phyloP scores from a whole-genome alignment of 2,113 vertebrate genomes.

The Corythaeola cristata region DNA sequence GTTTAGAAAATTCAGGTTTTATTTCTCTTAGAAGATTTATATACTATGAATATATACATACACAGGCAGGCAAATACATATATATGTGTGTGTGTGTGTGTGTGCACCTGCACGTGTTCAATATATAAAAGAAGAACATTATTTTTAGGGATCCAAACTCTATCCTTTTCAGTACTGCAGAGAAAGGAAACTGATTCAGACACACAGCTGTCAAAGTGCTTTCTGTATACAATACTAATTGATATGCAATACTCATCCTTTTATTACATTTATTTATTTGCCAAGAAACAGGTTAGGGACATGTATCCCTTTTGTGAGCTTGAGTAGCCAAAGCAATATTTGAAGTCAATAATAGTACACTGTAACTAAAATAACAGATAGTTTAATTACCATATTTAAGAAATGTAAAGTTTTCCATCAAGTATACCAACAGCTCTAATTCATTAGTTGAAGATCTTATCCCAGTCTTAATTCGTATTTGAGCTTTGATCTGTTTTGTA shows the following conservation, averaged over 20 bases:
- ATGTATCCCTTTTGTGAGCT: neutral
- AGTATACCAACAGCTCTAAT: neutral
- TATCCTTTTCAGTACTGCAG: neutral
- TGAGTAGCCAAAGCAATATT: neutral
- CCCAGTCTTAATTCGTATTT: neutral
- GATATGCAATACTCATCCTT: neutral
- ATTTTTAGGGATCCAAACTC: neutral
- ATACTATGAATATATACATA: neutral
- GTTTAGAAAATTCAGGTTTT: neutral
- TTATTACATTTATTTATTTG: neutral
- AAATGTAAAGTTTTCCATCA: neutral
- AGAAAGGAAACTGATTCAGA: neutral
- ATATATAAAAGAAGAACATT: neutral
- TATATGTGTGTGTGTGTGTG: too few species aligned
- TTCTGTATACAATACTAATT: neutral
- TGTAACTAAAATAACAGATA: neutral
- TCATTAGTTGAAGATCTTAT: neutral
- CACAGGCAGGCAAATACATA: neutral
- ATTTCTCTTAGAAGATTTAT: neutral
- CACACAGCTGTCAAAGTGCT: neutral
- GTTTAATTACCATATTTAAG: neutral
- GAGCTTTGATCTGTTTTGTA: neutral
- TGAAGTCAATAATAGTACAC: neutral
- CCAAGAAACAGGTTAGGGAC: neutral
- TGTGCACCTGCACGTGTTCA: neutral